Base-by-base conservation (phyloP, 2,113 vertebrate genomes). In the Chaetops frenatus region DNA sequence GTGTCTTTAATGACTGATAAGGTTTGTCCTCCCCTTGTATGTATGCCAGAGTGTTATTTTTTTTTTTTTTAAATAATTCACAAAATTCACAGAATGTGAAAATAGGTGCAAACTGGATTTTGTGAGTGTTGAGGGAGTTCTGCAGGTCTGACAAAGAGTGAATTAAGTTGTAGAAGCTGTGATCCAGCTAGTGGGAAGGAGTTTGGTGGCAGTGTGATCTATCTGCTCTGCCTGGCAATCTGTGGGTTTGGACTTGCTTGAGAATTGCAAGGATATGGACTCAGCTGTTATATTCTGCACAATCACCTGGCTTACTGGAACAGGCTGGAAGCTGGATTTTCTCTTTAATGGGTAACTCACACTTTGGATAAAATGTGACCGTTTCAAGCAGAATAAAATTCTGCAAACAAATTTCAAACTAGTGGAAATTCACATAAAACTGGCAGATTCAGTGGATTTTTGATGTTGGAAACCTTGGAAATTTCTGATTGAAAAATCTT, bases 211-310 rank as follows among this genome's bases (percentile, higher is more conserved):
- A 9, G 48, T 27, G 33, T 38, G 76, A 44, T 44, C 36, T 23
- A 0, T 33, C 27, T 86, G 3, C 61, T n/a, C 17, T 24, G 28
- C 21, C 42, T 73, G 53, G 7, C 2, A 1, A 31, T 18, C 57
- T 42, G 23, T 11, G 47, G 50, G 29, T 81, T 70, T 70, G 47
- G 16, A 54, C 18, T 35, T 40, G n/a, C 24, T 51, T 9, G 16
- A 44, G 82, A 66, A 54, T n/a, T 31, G 23, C 16, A 21, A n/a
- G 15, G 9, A 6, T 40, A 28, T 19, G 42, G 25, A n/a, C 10
- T n/a, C 31, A 53, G 15, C 7, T 28, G 12, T 35, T 51, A 6
- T 7, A 48, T 11, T 70, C 29, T 81, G 29, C 20, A 57, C 42
- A 42, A 6, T 7, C 31, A 31, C 0, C 2, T 33, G 79, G 20